Percentiles rank a stretch among this genome's conserved stretches.
These are phyloP conservation scores for Cotesia glomerata DNA, from an alignment of 1,140 invertebrate species.

Conservation along the genomic window DNA sequence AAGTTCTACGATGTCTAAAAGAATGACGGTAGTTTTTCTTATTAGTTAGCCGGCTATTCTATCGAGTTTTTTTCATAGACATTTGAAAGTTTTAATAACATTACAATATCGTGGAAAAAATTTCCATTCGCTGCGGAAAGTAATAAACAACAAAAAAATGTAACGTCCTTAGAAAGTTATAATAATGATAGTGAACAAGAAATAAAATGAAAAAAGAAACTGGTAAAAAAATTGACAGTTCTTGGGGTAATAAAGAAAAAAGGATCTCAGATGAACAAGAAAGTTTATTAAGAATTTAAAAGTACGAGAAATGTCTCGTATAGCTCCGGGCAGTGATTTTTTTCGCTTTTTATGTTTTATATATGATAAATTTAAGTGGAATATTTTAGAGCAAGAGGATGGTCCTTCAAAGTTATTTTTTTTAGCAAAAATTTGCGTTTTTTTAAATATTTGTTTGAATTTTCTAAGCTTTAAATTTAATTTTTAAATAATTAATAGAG, in stretches of 20 bases:
- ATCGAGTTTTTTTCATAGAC: conserved; percentile 46
- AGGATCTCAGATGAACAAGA: conserved; percentile 46
- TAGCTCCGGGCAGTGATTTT: conserved; percentile 63
- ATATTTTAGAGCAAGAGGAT: too few relatives aligned
- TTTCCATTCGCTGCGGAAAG: conserved; percentile 38
- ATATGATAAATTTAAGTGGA: conserved; percentile 14
- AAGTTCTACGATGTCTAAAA: too few relatives aligned
- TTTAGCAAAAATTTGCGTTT: too few relatives aligned
- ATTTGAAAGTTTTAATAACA: conserved; percentile 63
- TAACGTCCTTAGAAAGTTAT: too few relatives aligned
- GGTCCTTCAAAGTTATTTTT: too few relatives aligned
- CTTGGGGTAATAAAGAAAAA: conserved; percentile 11
- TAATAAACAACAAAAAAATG: conserved; percentile 42
- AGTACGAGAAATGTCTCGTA: conserved; percentile 63
- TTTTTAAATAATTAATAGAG: too few relatives aligned
- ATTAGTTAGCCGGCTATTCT: too few relatives aligned
- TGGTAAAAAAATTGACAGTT: conserved; percentile 53
- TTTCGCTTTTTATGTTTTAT: conserved; percentile 57
- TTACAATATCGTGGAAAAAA: conserved; percentile 50
- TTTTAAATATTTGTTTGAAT: too few relatives aligned
- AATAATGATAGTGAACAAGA: conserved; percentile 30
- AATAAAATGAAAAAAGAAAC: too few relatives aligned
- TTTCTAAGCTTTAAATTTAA: too few relatives aligned
- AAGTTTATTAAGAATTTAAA: conserved; percentile 66
- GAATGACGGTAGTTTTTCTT: too few relatives aligned